Base-by-base conservation (phyloP, 2,797 vertebrate species). In the Oreortyx pictus region DNA sequence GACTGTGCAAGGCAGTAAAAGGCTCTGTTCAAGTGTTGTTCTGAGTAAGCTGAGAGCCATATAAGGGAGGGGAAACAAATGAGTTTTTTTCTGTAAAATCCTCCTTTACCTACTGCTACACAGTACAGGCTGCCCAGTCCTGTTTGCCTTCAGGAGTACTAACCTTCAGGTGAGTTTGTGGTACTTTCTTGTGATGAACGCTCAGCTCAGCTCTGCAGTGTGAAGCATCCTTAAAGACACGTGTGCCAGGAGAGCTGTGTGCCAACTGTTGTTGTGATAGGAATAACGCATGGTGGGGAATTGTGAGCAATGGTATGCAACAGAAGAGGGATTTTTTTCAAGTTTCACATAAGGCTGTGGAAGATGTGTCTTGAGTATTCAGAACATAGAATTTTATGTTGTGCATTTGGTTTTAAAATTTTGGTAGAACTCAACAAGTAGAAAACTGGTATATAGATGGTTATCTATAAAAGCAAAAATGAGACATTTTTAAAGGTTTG, bases 1-100 rank as follows among this genome's bases (percentile, higher is more conserved):
- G 41, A 72, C 29, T 68, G 29, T 8, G 64, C 10, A 57, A 67
- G 31, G 29, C 20, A 68, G 25, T 65, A 89, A 72, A 76, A 17
- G 15, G 4, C 79, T 93, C 17, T 64, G 2, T 46, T 76, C 22
- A 52, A 16, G 23, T 66, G 15, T 7, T 16, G 0, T 31, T 82
- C 7, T 5, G 20, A 88, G 23, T 54, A 50, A 90, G 59, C 7
- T 29, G 33, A 82, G 64, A 35, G 31, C 31, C 78, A 62, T 73
- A 43, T 13, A 44, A 37, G 9, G 18, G 0, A 1, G 1, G 31
- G 5, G 5, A 44, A 31, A 6, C 2, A 1, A 65, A 1, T 23
- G 2, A 57, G 24, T 6, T 4, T 52, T 49, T 67, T 27, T 65
- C 25, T 47, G 9, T 37, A 46, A 59, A 54, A 24, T 43, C 62